Evolutionary conservation across 2,888 invertebrate genomes (phyloP).

Genomic region (Trileptium ribeirensis): DNA sequence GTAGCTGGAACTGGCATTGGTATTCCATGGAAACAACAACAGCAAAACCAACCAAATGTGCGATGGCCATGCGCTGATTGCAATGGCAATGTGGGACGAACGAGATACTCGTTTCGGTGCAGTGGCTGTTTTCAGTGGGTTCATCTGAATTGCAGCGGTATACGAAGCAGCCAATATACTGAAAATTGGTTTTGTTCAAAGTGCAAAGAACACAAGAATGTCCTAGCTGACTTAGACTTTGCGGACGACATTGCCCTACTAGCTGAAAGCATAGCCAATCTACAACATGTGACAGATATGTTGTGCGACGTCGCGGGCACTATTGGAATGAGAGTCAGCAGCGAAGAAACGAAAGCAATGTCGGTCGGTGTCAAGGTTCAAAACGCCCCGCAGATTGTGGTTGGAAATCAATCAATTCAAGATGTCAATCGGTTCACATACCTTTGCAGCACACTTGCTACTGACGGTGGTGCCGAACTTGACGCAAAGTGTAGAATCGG

Average conservation of each 20-base stretch:
- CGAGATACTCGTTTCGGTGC: neutral
- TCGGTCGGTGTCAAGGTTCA: neutral
- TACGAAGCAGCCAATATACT: neutral
- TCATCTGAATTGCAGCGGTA: neutral
- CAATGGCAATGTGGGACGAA: neutral
- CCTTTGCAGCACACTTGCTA: neutral
- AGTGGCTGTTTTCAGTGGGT: neutral
- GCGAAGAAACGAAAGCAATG: neutral
- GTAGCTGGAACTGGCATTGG: neutral
- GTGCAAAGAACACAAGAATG: neutral
- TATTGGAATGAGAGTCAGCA: neutral
- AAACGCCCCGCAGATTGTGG: neutral
- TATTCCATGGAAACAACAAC: neutral
- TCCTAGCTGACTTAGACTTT: neutral
- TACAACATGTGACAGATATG: neutral
- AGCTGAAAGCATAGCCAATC: neutral
- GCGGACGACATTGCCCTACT: neutral
- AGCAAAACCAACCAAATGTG: neutral
- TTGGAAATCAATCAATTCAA: neutral
- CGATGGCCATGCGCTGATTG: neutral
- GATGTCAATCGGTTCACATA: neutral
- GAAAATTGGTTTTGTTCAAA: neutral
- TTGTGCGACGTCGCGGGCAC: neutral
- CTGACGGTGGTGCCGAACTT: neutral
- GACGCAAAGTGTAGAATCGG: neutral